Evolutionary conservation across 1,140 invertebrate genomes (phyloP).

Genomic region (Papilio polytes): DNA sequence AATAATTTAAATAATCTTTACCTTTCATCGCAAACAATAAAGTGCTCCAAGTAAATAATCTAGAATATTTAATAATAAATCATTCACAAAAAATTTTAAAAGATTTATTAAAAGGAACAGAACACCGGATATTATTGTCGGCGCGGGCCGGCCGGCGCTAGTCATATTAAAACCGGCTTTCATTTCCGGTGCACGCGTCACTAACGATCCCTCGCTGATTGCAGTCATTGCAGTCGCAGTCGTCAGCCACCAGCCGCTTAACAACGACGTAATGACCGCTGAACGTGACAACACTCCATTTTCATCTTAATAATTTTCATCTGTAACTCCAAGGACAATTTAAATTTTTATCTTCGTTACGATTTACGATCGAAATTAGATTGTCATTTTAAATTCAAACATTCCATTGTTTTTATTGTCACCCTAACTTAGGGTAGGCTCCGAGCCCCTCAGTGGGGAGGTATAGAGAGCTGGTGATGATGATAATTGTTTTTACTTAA

Average conservation of each 20-base stretch:
- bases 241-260: neutral
- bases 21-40: neutral
- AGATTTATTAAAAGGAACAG: constrained; percentile 19
- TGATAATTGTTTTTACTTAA: neutral
- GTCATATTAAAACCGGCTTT: constrained; percentile 29
- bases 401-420: too few relatives aligned
- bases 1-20: neutral
- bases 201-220: constrained; percentile 25
- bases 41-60: neutral
- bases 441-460: too few relatives aligned
- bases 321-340: neutral
- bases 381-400: too few relatives aligned
- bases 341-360: too few relatives aligned
- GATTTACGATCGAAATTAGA: too few relatives aligned
- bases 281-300: neutral
- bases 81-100: neutral
- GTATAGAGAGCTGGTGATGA: too few relatives aligned
- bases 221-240: constrained; percentile 16
- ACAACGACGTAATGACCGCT: neutral
- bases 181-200: constrained; percentile 20
- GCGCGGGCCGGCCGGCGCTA: neutral
- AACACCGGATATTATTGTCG: constrained; percentile 15
- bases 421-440: too few relatives aligned
- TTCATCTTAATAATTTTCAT: neutral
- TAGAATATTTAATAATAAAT: neutral